A percentile compares a stretch with the other conserved stretches of the same genome.
These are phyloP conservation scores for Lepidurus arcticus DNA, from an alignment of 1,140 invertebrate species.

Conservation along the genomic window DNA sequence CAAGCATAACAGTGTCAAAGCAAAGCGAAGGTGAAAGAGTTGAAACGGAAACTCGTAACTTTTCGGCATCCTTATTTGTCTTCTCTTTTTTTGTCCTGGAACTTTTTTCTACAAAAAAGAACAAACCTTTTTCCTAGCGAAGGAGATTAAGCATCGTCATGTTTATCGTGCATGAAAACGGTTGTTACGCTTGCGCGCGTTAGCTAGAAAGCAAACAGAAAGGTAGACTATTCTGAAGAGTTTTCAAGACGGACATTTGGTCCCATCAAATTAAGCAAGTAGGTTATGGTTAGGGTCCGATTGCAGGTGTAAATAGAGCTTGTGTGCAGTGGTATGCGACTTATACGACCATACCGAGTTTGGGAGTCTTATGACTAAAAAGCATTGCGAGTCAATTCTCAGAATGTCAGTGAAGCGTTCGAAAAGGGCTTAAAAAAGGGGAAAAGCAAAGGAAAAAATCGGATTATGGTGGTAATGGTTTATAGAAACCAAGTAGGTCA, in stretches of 20 bases:
- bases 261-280: neutral
- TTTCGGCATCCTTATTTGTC: neutral
- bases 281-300: conserved; percentile 7
- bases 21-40: neutral
- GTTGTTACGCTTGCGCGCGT: neutral
- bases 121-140: neutral
- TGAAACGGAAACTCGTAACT: neutral
- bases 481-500: neutral
- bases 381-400: neutral
- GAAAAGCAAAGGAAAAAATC: neutral
- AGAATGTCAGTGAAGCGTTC: neutral
- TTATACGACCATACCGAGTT: no score
- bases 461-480: neutral
- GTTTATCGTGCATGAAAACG: neutral
- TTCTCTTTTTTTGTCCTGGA: neutral
- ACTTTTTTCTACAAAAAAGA: neutral
- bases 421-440: no score
- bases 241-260: neutral
- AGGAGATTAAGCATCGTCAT: neutral
- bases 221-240: neutral
- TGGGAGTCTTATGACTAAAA: neutral
- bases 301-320: neutral
- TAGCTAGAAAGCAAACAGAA: neutral
- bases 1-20: neutral
- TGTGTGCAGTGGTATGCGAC: no score